Evolutionary conservation across 2,797 vertebrate genomes (phyloP), one percentile per base, ranked within the genome.

Genomic region (Urocyon cinereoargenteus): DNA sequence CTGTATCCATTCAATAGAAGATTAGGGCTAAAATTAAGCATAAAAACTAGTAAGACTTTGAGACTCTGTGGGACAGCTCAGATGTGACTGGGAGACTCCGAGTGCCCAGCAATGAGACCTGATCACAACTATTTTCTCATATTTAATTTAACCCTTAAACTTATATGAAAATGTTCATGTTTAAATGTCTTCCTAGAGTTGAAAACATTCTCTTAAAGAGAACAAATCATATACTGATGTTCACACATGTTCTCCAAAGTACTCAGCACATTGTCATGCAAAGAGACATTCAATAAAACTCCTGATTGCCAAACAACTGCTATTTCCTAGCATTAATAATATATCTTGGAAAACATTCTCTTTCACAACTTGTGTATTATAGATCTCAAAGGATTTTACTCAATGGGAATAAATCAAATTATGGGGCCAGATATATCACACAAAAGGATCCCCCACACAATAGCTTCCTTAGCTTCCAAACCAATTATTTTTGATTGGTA

Each of bases 401-500:
- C 91, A 70, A 28, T 19, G 62, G 66, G 40, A 86, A 93, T 95
- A 94, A 96, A 95, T 87, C 49, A 62, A 93, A 94, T 88, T 61
- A 93, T 4, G 18, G 31, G 61, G 19, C 84, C 87, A 93, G 81
- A 94, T 61, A 90, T 36, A 73, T 85, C 84, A 55, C 84, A 55
- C 94, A 87, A 87, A 21, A 12, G 40, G 84, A 94, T 81, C 70
- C 77, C 81, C 68, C 0, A 6, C 61, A 89, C 51, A 72, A 94
- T 16, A 55, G 93, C 36, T 68, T 90, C 77, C 81, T 81, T 18
- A 49, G 72, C 66, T 82, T 61, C 68, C 64, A 77, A 94, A 88
- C 70, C 97, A 97, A 97, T 98, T 97, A 94, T 93, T 95, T 95
- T 93, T 95, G 36, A 97, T 88, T 93, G 93, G 86, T 78, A 53